Percentiles rank a stretch among this genome's conserved stretches.
Conservation (phyloP, 2,797 vertebrate species). For the Malurus leucopterus region DNA sequence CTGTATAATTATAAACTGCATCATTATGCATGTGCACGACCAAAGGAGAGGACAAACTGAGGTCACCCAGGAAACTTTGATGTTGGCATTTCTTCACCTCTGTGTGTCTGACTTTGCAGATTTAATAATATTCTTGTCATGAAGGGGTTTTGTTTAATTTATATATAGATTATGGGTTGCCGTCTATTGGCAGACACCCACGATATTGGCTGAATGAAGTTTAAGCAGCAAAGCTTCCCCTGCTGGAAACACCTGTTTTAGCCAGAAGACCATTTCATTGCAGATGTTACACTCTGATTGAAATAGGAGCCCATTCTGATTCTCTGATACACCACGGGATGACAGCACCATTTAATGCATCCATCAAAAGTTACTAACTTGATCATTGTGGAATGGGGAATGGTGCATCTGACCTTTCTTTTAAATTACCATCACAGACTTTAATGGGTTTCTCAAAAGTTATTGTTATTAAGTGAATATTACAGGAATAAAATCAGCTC, state of each 20-base stretch:
- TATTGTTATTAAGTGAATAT: constrained; percentile 5
- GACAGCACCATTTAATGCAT: background rate
- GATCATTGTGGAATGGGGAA: background rate
- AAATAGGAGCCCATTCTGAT: background rate
- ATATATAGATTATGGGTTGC: constrained; percentile 36
- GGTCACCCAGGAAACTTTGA: constrained; percentile 5
- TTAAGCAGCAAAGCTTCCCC: background rate
- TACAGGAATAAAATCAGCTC: background rate
- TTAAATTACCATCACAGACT: background rate
- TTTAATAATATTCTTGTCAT: constrained; percentile 39
- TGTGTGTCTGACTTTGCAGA: constrained; percentile 34
- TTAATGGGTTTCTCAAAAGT: constrained; percentile 22
- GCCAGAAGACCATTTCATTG: background rate
- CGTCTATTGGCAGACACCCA: constrained; percentile 11
- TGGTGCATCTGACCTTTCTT: background rate
- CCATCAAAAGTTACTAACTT: constrained; percentile 21
- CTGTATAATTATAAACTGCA: background rate
- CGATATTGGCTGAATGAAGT: background rate
- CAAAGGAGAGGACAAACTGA: constrained; percentile 16
- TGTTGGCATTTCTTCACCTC: constrained; percentile 17
- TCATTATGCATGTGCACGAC: background rate
- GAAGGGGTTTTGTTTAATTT: constrained; percentile 37
- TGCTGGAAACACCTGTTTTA: background rate
- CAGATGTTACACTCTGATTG: background rate
- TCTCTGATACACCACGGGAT: background rate